A percentile compares a stretch with the other conserved stretches of the same genome.
Evolutionary conservation across 2,113 vertebrate species (phyloP).

Genomic region (Eubucco bourcierii): DNA sequence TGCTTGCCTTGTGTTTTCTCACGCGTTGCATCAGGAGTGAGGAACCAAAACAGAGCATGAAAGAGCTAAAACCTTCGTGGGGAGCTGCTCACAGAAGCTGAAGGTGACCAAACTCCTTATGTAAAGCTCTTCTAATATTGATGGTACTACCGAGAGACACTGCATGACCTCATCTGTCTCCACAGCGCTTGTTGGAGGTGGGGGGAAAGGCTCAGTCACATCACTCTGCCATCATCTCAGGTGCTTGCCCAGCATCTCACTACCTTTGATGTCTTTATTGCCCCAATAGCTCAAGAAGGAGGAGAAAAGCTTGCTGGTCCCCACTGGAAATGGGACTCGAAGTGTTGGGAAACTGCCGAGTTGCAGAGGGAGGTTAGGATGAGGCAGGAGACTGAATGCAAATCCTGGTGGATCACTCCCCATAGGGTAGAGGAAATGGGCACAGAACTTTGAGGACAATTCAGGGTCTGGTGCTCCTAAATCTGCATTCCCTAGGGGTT

Average conservation of each 20-base stretch:
- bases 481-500: not conserved
- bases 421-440: fast-evolving
- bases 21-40: not conserved
- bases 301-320: not conserved
- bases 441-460: not conserved
- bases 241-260: not conserved
- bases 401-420: not conserved
- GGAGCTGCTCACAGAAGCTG: not conserved
- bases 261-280: fast-evolving
- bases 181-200: not conserved
- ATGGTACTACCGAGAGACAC: not conserved
- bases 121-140: constrained; percentile 41
- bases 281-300: not conserved
- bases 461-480: not conserved
- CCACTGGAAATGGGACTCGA: not conserved
- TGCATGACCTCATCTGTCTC: constrained; percentile 43
- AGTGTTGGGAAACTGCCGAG: fast-evolving
- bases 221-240: not conserved
- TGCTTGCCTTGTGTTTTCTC: not conserved
- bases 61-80: not conserved
- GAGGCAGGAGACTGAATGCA: not conserved
- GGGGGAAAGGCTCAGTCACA: constrained; percentile 38
- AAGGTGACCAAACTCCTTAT: not conserved
- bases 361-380: not conserved
- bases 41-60: not conserved